A percentile compares a stretch with the other conserved stretches of the same genome.
phyloP scores from a whole-genome alignment of 2,888 invertebrate species.

The Leptothorax acervorum region DNA sequence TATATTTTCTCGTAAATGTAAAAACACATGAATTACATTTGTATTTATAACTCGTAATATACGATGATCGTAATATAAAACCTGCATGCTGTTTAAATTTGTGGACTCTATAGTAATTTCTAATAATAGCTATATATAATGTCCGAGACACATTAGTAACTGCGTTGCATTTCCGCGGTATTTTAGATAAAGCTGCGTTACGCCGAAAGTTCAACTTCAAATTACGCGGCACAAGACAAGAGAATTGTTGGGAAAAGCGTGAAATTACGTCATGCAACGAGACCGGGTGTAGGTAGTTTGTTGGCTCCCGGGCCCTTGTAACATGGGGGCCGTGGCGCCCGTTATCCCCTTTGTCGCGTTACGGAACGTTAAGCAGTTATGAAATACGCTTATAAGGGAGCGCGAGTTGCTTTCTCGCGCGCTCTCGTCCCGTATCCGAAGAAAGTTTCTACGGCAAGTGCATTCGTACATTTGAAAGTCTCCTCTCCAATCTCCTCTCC shows the following conservation, averaged over 20 bases:
- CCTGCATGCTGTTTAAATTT: background rate
- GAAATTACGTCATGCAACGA: slow-evolving; percentile 38
- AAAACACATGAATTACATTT: background rate
- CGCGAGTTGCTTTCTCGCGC: slow-evolving; percentile 80
- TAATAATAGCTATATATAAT: background rate
- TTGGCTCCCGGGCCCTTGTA: slow-evolving; percentile 15
- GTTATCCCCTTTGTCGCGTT: slow-evolving; percentile 73
- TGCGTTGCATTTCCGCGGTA: background rate
- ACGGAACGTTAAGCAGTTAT: slow-evolving; percentile 84
- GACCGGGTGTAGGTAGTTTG: slow-evolving; percentile 14
- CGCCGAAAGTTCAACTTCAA: slow-evolving; percentile 5
- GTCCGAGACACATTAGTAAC: no score
- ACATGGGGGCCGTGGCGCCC: slow-evolving; percentile 29
- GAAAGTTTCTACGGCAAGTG: slow-evolving; percentile 84
- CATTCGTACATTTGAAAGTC: slow-evolving; percentile 83
- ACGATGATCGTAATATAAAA: background rate
- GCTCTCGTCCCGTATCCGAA: slow-evolving; percentile 79
- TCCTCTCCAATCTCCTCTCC: slow-evolving; percentile 54
- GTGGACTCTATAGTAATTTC: no score
- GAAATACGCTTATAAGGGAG: slow-evolving; percentile 83
- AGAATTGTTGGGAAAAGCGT: background rate
- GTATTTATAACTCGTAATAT: background rate
- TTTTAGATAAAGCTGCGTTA: background rate
- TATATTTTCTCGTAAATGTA: background rate
- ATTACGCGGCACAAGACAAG: slow-evolving; percentile 8